phyloP scores from a whole-genome alignment of 2,888 invertebrate genomes.

The Oegoconia quadripuncta region DNA sequence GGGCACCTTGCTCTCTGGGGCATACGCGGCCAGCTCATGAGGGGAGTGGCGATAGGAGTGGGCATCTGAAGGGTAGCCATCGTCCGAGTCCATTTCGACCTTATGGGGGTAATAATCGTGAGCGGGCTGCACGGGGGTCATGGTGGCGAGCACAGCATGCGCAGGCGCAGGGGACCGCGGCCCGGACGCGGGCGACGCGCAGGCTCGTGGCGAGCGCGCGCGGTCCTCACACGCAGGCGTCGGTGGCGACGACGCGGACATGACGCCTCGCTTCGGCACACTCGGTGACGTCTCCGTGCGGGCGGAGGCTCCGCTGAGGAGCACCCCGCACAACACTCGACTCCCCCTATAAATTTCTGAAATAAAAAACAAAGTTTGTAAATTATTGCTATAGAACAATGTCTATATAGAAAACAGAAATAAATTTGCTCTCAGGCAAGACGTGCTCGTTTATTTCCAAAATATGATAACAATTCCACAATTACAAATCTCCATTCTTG shows the following conservation, averaged over 20 bases:
- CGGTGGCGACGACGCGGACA: conserved; percentile 71
- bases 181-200: conserved; percentile 71
- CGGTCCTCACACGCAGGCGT: conserved; percentile 53
- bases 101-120: conserved; percentile 82
- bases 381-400: too few species aligned
- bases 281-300: conserved; percentile 52
- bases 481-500: not conserved
- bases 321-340: conserved; percentile 65
- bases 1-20: conserved; percentile 79
- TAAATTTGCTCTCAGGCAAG: too few species aligned
- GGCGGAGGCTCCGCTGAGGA: conserved; percentile 62
- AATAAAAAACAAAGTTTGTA: too few species aligned
- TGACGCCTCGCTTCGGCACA: conserved; percentile 53
- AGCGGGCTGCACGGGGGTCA: conserved; percentile 91
- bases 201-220: conserved; percentile 63
- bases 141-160: conserved; percentile 89
- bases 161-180: conserved; percentile 83
- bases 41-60: conserved; percentile 80
- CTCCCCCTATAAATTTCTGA: conserved; percentile 55
- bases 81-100: conserved; percentile 81
- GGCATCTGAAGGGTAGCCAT: conserved; percentile 81
- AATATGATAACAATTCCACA: not conserved
- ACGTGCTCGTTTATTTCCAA: conserved; percentile 28
- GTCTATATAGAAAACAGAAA: too few species aligned
- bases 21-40: conserved; percentile 70